Base-by-base conservation (phyloP, 2,797 vertebrate genomes). In the Chaetophractus vellerosus region DNA sequence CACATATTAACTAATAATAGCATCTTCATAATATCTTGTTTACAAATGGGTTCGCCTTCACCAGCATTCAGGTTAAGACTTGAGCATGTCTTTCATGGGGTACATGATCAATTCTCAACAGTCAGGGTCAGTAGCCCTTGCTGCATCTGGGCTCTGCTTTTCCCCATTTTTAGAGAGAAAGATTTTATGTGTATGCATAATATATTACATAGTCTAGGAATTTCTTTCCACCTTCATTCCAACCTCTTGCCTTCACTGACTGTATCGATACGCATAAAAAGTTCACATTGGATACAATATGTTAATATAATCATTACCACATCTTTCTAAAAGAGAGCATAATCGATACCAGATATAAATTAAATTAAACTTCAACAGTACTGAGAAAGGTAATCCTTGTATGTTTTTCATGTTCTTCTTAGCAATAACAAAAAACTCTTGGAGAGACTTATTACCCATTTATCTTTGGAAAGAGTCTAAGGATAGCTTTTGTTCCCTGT, bases 401-500 rank as follows among this genome's bases (percentile, higher is more conserved):
- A 33, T 52, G 9, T 84, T 71, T 90, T 63, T 41, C 31, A 90
- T 66, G 24, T 89, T 72, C 28, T 52, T 85, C 3, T 31, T 83
- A 71, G 91, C 14, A 31, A 14, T 9, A 61, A 63, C 11, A 15
- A 36, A 63, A 38, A 91, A 31, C 57, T 0, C 9, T 69, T 50
- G 45, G 18, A 86, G 45, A 96, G 31, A 81, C 64, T 72, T 92
- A 82, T 76, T 93, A 50, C 1, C 66, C 74, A 80, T 78, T 96
- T 97, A 63, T 63, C 52, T 93, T 91, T 96, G 90, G 88, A 89
- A 92, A 89, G 41, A 78, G 33, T 90, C 89, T 92, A 95, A 81
- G 9, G 23, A 83, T 19, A 88, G 26, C 85, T 93, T 96, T 90
- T 93, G 33, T 61, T 91, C 57, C 57, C 24, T 88, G n/a, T 93